Percentiles rank a stretch among this genome's conserved stretches.
Conservation (phyloP, 2,113 vertebrate genomes). For the Eublepharis macularius region DNA sequence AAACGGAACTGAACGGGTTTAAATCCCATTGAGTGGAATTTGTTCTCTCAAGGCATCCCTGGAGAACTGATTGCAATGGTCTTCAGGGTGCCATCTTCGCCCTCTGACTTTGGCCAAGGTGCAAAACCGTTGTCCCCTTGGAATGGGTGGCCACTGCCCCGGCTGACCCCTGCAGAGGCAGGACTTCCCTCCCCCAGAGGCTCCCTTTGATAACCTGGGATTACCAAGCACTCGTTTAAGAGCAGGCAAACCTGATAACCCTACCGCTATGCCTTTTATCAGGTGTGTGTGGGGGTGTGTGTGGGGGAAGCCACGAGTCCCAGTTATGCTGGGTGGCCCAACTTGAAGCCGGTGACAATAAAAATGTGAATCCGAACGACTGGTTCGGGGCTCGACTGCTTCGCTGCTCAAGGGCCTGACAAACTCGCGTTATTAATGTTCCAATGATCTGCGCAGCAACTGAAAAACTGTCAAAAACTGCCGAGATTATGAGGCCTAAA, state of each 20-base stretch:
- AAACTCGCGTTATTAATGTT: slow-evolving; percentile 16
- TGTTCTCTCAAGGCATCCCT: background rate
- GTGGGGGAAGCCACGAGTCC: background rate
- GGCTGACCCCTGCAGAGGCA: background rate
- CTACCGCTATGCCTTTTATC: background rate
- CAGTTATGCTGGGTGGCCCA: background rate
- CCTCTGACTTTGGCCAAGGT: background rate
- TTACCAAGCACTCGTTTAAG: background rate
- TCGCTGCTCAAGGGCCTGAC: background rate
- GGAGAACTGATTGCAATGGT: too few species aligned
- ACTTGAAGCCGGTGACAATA: slow-evolving; percentile 1
- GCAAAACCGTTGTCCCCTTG: background rate
- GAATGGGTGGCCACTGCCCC: background rate
- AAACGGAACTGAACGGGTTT: background rate
- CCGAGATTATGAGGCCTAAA: slow-evolving; percentile 48
- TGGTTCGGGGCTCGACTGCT: background rate
- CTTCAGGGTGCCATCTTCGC: background rate
- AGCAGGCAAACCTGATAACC: background rate
- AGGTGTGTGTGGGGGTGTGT: background rate
- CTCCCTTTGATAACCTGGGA: background rate
- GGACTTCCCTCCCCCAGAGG: background rate
- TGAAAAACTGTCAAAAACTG: slow-evolving; percentile 51
- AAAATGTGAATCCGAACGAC: background rate
- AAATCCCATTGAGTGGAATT: background rate
- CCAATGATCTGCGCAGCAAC: slow-evolving; percentile 7